Conservation (phyloP, 2,113 vertebrate genomes). For the Psilopogon haemacephalus region DNA sequence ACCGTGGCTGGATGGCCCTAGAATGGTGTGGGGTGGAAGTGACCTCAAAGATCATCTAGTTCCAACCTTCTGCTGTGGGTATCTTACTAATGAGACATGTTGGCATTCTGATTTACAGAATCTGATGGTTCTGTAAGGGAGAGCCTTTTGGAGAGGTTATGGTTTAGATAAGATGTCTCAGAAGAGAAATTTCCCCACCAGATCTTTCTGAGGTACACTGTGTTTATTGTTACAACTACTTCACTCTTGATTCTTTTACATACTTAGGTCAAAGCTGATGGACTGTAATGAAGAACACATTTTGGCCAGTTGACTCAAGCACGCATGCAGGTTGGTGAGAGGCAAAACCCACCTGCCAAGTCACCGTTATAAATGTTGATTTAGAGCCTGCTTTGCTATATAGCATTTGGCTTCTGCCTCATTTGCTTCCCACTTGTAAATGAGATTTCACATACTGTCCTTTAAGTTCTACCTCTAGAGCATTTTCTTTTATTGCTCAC, state of each 20-base stretch:
- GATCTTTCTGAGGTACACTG: neutral
- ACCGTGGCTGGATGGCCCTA: fast-evolving
- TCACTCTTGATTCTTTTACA: neutral
- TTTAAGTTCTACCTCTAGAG: constrained; percentile 52
- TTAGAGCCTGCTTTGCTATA: neutral
- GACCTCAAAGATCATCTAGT: too few relatives aligned
- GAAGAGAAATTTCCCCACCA: neutral
- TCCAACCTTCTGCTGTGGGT: too few relatives aligned
- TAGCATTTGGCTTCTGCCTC: constrained; percentile 46
- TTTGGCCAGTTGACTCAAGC: constrained; percentile 4
- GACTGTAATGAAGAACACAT: neutral
- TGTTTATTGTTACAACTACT: neutral
- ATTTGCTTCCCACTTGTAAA: constrained; percentile 53
- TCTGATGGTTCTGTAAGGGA: neutral
- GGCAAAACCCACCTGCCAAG: constrained; percentile 25
- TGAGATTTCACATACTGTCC: constrained; percentile 51
- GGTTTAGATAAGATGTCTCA: neutral
- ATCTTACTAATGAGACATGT: neutral
- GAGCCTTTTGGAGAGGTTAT: neutral
- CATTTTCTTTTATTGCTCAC: constrained; percentile 53
- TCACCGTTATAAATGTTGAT: neutral
- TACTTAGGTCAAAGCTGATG: neutral
- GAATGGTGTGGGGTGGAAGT: too few relatives aligned
- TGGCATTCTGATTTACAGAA: neutral
- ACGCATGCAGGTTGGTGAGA: neutral